phyloP scores from a whole-genome alignment of 2,797 vertebrate species.

The Leptoclinus maculatus region DNA sequence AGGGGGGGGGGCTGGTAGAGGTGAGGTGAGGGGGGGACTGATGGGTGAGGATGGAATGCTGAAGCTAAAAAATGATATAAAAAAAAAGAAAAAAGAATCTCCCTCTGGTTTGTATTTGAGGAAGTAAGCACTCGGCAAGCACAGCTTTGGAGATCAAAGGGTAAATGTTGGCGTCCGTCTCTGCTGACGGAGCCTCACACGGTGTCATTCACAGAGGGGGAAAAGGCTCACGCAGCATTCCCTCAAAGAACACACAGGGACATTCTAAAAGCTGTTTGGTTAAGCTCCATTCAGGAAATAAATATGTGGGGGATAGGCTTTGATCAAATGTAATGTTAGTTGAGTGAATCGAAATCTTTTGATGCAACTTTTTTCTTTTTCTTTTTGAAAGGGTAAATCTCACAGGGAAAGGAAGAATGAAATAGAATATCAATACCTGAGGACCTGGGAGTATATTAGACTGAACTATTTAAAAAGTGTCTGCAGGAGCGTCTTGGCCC shows the following conservation, averaged over 20 bases:
- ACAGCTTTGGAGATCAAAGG: conserved; percentile 43
- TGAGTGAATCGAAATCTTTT: neutral
- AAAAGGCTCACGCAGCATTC: conserved; percentile 8
- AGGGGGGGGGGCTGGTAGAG: conserved; percentile 24
- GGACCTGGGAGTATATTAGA: too few relatives aligned
- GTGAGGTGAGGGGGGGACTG: conserved; percentile 44
- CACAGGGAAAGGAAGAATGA: too few relatives aligned
- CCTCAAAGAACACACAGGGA: conserved; percentile 16
- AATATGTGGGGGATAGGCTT: neutral
- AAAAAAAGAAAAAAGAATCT: conserved; percentile 13
- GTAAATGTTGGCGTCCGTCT: conserved; percentile 60
- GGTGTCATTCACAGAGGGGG: neutral
- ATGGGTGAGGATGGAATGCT: conserved; percentile 47
- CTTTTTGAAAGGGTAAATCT: too few relatives aligned
- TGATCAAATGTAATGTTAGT: neutral
- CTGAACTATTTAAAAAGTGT: too few relatives aligned
- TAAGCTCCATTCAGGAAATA: neutral
- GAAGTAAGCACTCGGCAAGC: conserved; percentile 40
- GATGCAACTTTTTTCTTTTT: neutral
- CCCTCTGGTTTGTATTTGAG: conserved; percentile 42
- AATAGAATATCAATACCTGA: too few relatives aligned
- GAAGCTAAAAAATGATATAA: conserved; percentile 36
- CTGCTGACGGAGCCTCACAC: conserved; percentile 52
- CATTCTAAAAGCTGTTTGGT: neutral
- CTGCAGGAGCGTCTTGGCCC: too few relatives aligned